phyloP scores from a whole-genome alignment of 2,888 invertebrate species.

The Heteromyza rotundicornis region DNA sequence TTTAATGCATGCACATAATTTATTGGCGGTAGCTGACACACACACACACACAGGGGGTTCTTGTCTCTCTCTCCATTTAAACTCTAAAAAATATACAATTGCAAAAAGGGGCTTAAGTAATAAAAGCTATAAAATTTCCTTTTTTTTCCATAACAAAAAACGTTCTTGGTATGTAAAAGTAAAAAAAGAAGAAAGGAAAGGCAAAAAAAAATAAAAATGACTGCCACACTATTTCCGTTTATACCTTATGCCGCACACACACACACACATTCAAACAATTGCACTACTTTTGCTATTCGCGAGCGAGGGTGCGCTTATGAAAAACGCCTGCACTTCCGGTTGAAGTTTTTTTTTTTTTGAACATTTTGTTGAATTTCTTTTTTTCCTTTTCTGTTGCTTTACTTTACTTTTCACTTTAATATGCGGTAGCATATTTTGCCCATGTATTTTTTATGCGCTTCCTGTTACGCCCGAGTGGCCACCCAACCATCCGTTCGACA shows the following conservation, averaged over 20 bases:
- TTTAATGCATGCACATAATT: too few relatives aligned
- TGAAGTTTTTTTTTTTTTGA: neutral
- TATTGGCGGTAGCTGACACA: too few relatives aligned
- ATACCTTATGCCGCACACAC: conserved; percentile 34
- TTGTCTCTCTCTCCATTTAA: too few relatives aligned
- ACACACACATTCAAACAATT: conserved; percentile 20
- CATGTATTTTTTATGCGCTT: neutral
- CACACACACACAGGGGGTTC: too few relatives aligned
- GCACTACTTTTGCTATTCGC: neutral
- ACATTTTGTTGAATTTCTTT: too few relatives aligned
- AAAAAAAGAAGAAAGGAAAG: neutral
- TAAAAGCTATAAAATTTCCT: neutral
- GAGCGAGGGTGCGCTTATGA: conserved; percentile 42
- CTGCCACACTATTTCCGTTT: neutral
- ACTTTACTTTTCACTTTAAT: neutral
- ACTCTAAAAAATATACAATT: neutral
- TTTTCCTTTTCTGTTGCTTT: neutral
- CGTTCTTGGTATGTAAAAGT: too few relatives aligned
- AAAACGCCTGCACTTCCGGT: conserved; percentile 51
- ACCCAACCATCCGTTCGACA: too few relatives aligned
- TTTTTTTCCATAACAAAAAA: too few relatives aligned
- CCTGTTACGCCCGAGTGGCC: neutral
- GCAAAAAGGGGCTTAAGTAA: neutral
- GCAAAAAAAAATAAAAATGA: neutral
- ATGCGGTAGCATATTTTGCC: neutral